These are phyloP conservation scores for Uloborus plumipes DNA, from an alignment of 2,888 invertebrate species.

Conservation along the genomic window DNA sequence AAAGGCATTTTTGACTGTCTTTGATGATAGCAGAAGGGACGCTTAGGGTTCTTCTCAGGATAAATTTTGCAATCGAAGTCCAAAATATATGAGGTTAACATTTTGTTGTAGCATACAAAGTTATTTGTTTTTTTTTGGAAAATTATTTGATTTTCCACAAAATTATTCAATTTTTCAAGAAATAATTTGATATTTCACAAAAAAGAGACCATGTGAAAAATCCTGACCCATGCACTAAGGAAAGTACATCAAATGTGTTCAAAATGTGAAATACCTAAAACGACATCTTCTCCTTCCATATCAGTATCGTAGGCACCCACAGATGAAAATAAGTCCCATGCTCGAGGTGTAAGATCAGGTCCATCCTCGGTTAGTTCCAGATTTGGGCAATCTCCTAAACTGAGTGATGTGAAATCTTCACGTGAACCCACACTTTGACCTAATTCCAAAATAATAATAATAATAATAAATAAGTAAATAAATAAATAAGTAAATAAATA, in stretches of 20 bases:
- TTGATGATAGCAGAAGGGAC: too few relatives aligned
- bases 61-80: too few relatives aligned
- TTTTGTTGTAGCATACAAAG: too few relatives aligned
- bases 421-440: conserved; percentile 60
- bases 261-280: conserved; percentile 47
- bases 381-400: conserved; percentile 45
- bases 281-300: conserved; percentile 66
- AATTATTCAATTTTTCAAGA: too few relatives aligned
- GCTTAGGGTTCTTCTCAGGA: too few relatives aligned
- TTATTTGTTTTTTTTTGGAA: too few relatives aligned
- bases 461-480: not conserved
- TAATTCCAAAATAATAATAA: not conserved
- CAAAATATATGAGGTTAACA: too few relatives aligned
- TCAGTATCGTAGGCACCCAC: conserved; percentile 46
- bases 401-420: conserved; percentile 57
- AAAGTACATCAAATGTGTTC: not conserved
- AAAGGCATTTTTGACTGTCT: too few relatives aligned
- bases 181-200: not conserved
- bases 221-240: not conserved
- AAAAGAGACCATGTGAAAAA: too few relatives aligned
- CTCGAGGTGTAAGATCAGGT: conserved; percentile 64
- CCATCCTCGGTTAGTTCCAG: conserved; percentile 66
- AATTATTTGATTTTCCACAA: too few relatives aligned
- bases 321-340: conserved; percentile 59
- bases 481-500: too few relatives aligned